Evolutionary conservation across 2,113 vertebrate species (phyloP), one percentile per base, ranked within the genome.

Genomic region (Elephas maximus): DNA sequence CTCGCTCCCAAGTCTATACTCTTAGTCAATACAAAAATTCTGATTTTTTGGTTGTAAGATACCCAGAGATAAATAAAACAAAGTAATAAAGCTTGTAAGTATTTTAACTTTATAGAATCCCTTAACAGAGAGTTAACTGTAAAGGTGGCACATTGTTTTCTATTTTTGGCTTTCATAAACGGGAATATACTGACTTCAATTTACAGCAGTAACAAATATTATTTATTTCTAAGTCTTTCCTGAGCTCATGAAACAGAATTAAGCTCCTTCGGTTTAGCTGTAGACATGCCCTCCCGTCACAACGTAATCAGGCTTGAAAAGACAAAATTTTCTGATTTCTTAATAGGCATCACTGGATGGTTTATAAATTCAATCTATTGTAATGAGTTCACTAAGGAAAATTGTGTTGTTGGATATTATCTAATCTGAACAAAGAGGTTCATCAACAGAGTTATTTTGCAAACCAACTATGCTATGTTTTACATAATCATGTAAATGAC

Each of bases 291-390:
- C 24, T 71, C 2, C 2, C 81, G 21, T 77, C 91, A 97, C 28
- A 92, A 84, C 11, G 94, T 84, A 69, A 92, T 97, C n/a, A 91
- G 76, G 57, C 45, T 95, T 90, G 44, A 90, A 94, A 97, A 96
- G 41, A 44, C 1, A 57, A 57, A 89, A 93, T 97, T 97, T 98
- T 94, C 86, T 81, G 8, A 97, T 92, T 95, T 93, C 63, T 88
- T 81, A 95, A 79, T 85, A 96, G 2, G 30, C 2, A 88, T 92
- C 37, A 93, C 51, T 69, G 14, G 12, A 41, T 95, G 28, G 80
- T 91, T 97, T 97, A 97, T 92, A 96, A 97, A 97, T 97, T 87
- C 95, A 91, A 91, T 98, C 23, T 97, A 79, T 90, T 97, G 26
- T 97, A 92, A 96, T 97, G 82, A 98, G 65, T 94, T 98, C 96